Percentiles rank a stretch among this genome's conserved stretches.
Conservation (phyloP, 2,797 vertebrate species). For the Lepilemur septentrionalis region DNA sequence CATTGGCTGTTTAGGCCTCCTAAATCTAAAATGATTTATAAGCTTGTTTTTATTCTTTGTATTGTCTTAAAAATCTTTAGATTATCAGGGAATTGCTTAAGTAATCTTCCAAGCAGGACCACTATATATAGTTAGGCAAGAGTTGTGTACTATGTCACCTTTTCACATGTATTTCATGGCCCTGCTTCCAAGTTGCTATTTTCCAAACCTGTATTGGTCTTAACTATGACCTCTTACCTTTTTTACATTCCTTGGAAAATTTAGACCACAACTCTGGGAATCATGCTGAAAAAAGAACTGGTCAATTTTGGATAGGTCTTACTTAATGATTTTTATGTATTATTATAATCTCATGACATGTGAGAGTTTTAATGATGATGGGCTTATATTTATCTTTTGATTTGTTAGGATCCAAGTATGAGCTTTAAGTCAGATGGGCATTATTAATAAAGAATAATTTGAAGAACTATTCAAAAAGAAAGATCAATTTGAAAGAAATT, state of each 20-base stretch:
- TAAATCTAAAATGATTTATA: neutral
- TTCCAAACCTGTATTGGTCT: neutral
- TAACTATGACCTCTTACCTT: neutral
- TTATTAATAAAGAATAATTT: neutral
- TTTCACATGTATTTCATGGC: neutral
- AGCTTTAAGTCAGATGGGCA: neutral
- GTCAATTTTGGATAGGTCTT: neutral
- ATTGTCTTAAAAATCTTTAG: neutral
- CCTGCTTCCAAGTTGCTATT: neutral
- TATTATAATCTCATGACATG: neutral
- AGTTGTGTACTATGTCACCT: neutral
- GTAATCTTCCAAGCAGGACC: neutral
- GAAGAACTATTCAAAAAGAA: neutral
- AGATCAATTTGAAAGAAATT: neutral
- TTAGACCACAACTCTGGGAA: neutral
- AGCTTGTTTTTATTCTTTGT: neutral
- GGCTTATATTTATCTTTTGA: slow-evolving; percentile 27
- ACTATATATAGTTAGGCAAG: neutral
- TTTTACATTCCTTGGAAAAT: neutral
- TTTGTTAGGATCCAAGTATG: neutral
- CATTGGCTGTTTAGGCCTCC: neutral
- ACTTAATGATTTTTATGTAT: neutral
- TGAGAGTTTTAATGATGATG: neutral
- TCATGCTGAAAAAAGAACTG: neutral
- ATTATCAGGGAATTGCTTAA: neutral